Base-by-base conservation (phyloP, 2,797 vertebrate genomes). In the Ispidina picta region DNA sequence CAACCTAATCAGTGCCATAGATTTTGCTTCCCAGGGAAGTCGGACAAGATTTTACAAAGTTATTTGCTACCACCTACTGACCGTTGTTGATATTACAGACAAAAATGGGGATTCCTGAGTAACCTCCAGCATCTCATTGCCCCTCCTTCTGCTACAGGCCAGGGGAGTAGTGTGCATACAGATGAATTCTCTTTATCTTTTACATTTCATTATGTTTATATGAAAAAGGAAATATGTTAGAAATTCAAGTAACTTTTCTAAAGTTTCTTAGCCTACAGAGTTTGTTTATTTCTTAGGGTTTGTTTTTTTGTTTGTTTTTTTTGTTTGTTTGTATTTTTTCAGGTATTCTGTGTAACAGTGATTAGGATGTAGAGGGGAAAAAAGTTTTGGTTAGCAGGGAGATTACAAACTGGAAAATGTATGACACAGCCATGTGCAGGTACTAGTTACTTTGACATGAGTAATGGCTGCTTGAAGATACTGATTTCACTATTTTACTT, bases 61-160 rank as follows among this genome's bases (percentile, higher is more conserved):
- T 83, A 25, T 97, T 95, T 98, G 96, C 97, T 97, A 33, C 97
- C 97, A 97, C 93, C 98, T 98, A 46, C 96, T 96, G 98, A 74
- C 35, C n/a, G 0, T 46, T 1, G 9, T 0, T 33, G 89, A 86
- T 94, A 97, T 88, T 96, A 84, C 96, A 96, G 31, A 26, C 2
- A 5, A 52, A 22, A 31, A 4, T 9, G 23, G 33, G 2, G 49
- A 0, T 7, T 0, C 15, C 13, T 20, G 0, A 9, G 2, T 13
- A 4, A 8, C 5, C 18, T 44, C 6, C 35, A 5, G 62, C 5
- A 5, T 31, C 44, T 69, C 26, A 0, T 31, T 51, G 49, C 62
- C 22, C 12, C 10, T 73, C 8, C 37, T 63, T 5, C 66, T 6
- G 35, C 9, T 39, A 9, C 14, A 48, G 15, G 41, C 25, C 14